Evolutionary conservation across 2,888 invertebrate species (phyloP), one percentile per base, ranked within the genome.

Genomic region (Tricholauxania praeusta): DNA sequence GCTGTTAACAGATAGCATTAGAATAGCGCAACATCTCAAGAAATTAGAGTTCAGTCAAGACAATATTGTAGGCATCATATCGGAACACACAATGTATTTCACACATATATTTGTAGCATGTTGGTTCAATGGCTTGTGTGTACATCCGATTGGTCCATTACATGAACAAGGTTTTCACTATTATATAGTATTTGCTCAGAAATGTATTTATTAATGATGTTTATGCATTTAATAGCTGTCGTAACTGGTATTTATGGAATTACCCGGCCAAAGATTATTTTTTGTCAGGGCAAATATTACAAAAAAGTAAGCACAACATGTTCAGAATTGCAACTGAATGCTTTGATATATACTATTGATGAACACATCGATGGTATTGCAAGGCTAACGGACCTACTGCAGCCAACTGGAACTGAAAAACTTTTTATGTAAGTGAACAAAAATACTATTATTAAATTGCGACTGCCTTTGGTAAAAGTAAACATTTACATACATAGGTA

Each of bases 21-120:
- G 80, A 28, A 75, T 82, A 3, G 81, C 81, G 0, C 79, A 79
- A 69, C 71, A 80, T 7, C 72, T 82, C 12, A 78, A 78, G 66
- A 76, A 75, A 12, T 59, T 77, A 2, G 79, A 78, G 0, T 32
- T 83, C 0, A 70, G 77, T 22, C 78, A 81, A 60, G 77, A 77
- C 1, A 80, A 80, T 69, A 74, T 83, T 15, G 70, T 83, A 12
- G 82, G 83, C 3, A 75, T 85, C 19, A 74, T 79, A 14, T 81
- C 80, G 8, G 69, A 71, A n/a, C 82, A 81, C 67, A 76, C 77
- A 5, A 78, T 78, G 12, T 76, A 78, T 57, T 60, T 82, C 0
- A 80, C 80, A 65, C 81, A 83, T 0, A 15, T 80, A 14, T 14
- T 68, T 17, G 15, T 68, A 19, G 67, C 57, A 10, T 57, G 67